Conservation (phyloP, 35 echinoderm and acorn worm species). For the Apostichopus parvimensis region DNA sequence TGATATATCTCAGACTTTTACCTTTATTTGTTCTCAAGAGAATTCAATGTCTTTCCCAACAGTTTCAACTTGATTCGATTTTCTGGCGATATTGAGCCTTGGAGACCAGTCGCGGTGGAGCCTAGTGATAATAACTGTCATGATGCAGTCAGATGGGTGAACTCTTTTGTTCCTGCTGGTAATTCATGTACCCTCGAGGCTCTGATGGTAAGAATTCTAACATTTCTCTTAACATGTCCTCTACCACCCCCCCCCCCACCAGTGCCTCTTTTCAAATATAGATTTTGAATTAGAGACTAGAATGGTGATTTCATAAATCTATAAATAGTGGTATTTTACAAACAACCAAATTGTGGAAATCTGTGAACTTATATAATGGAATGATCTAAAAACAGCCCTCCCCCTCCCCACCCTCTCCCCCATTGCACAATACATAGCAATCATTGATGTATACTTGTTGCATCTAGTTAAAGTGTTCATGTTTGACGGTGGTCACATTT, state of each 20-base stretch:
- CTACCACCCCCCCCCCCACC: not conserved
- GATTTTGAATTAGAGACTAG: no score
- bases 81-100: slow-evolving; percentile 96
- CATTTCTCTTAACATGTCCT: not conserved
- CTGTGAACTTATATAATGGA: no score
- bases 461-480: no score
- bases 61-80: slow-evolving; percentile 99
- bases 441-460: no score
- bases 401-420: no score
- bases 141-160: slow-evolving; percentile 92
- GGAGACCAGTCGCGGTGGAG: slow-evolving; percentile 78
- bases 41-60: not conserved
- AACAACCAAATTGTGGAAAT: no score
- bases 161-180: slow-evolving; percentile 91
- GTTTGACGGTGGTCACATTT: no score
- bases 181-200: slow-evolving; percentile 98
- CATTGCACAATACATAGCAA: no score
- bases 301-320: no score
- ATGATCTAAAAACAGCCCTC: no score
- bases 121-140: slow-evolving; percentile 90
- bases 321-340: no score
- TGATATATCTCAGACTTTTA: no score
- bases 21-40: not conserved
- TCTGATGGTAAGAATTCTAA: slow-evolving; percentile 64
- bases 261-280: not conserved